Evolutionary conservation across 2,797 vertebrate species (phyloP).

Genomic region (Agapornis canus): DNA sequence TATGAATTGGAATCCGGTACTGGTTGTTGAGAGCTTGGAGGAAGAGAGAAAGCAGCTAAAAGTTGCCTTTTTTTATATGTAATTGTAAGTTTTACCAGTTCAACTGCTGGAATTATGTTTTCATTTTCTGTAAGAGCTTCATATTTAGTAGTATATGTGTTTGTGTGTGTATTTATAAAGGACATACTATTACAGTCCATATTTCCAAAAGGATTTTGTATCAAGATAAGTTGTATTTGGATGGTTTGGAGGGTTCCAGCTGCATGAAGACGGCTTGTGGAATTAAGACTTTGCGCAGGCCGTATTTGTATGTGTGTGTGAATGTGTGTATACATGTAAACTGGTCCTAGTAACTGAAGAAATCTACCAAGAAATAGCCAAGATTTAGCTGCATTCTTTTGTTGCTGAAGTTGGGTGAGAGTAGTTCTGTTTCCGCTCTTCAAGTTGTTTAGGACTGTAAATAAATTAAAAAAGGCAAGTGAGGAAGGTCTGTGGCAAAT

Average conservation of each 20-base stretch:
- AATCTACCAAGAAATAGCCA: not conserved
- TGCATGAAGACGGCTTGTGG: not conserved
- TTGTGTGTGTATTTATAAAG: not conserved
- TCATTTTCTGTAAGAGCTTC: not conserved
- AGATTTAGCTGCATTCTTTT: not conserved
- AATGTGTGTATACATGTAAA: not conserved
- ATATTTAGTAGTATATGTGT: not conserved
- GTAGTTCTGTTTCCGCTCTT: not conserved
- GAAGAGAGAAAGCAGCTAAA: not conserved
- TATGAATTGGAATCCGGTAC: not conserved
- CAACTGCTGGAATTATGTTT: not conserved
- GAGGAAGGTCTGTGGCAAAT: not conserved
- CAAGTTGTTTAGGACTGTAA: not conserved
- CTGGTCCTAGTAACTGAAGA: not conserved
- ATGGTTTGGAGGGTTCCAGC: not conserved
- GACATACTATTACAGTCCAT: not conserved
- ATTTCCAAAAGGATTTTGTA: not conserved
- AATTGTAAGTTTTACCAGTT: not conserved
- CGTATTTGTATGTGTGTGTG: not conserved
- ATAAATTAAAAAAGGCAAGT: not conserved
- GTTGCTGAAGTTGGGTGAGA: not conserved
- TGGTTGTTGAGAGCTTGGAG: not conserved
- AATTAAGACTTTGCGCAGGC: not conserved
- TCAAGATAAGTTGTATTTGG: not conserved
- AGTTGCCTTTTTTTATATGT: not conserved